Percentiles rank a stretch among this genome's conserved stretches.
These are phyloP conservation scores for Tiliacea aurago DNA, from an alignment of 2,888 invertebrate species.

Conservation along the genomic window DNA sequence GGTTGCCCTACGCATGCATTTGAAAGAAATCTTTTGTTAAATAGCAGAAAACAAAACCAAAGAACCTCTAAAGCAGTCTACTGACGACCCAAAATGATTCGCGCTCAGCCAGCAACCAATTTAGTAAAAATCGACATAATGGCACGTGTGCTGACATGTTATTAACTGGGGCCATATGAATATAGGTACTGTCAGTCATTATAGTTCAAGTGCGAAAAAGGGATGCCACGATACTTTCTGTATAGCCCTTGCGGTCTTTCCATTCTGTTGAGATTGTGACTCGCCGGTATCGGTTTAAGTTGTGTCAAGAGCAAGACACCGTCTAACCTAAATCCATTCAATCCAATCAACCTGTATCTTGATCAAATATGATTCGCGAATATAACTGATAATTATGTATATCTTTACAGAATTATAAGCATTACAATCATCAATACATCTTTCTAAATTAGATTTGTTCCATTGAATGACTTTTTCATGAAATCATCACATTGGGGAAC, in stretches of 20 bases:
- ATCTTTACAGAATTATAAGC: too few species aligned
- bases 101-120: neutral
- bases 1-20: constrained; percentile 37
- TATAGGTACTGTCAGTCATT: too few species aligned
- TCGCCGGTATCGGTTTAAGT: neutral
- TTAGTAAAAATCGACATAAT: neutral
- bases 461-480: too few species aligned
- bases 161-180: too few species aligned
- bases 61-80: neutral
- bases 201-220: neutral
- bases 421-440: too few species aligned
- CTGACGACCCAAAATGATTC: neutral
- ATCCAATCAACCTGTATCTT: too few species aligned
- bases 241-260: neutral
- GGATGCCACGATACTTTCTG: neutral
- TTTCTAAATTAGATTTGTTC: too few species aligned
- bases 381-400: too few species aligned
- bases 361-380: too few species aligned
- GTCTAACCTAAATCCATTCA: neutral
- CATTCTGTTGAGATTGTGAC: neutral
- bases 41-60: neutral
- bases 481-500: too few species aligned
- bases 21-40: neutral
- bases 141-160: neutral
- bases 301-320: neutral